Percentiles rank a stretch among this genome's conserved stretches.
Conservation (phyloP, 2,113 vertebrate genomes). For the Eonycteris spelaea region DNA sequence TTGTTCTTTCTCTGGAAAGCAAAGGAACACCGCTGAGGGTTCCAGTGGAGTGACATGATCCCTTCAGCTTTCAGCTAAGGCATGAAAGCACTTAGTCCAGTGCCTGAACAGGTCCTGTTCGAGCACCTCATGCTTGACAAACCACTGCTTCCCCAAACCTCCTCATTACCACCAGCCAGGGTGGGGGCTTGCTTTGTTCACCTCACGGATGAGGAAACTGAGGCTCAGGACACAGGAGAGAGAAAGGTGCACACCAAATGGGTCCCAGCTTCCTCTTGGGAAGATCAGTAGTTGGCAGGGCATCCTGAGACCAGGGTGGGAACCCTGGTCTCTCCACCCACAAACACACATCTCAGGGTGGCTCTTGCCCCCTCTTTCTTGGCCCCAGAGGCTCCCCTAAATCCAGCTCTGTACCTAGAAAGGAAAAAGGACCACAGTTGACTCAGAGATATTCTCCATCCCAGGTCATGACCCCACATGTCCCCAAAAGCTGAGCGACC, state of each 20-base stretch:
- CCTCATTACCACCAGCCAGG: not conserved
- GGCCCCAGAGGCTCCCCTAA: not conserved
- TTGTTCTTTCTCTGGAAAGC: not conserved
- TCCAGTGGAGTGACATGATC: fast-evolving
- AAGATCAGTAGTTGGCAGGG: not conserved
- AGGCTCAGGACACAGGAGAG: not conserved
- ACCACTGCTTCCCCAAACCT: not conserved
- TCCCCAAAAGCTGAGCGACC: not conserved
- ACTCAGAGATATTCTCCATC: not conserved
- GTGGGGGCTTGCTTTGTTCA: not conserved
- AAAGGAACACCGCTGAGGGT: not conserved
- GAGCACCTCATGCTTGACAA: not conserved
- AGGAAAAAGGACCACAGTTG: not conserved
- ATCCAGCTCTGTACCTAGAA: not conserved
- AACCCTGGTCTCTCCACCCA: not conserved
- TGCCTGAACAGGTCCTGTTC: not conserved
- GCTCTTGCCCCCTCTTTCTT: not conserved
- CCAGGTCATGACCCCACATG: not conserved
- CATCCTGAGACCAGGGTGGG: not conserved
- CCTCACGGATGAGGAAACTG: not conserved
- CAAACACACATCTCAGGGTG: not conserved
- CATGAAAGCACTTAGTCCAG: not conserved
- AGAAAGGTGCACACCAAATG: not conserved
- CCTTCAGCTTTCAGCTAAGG: not conserved
- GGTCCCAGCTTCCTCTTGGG: not conserved